Percentiles rank a stretch among this genome's conserved stretches.
Evolutionary conservation across 2,113 vertebrate genomes (phyloP).

Genomic region (Anolis sagrei): DNA sequence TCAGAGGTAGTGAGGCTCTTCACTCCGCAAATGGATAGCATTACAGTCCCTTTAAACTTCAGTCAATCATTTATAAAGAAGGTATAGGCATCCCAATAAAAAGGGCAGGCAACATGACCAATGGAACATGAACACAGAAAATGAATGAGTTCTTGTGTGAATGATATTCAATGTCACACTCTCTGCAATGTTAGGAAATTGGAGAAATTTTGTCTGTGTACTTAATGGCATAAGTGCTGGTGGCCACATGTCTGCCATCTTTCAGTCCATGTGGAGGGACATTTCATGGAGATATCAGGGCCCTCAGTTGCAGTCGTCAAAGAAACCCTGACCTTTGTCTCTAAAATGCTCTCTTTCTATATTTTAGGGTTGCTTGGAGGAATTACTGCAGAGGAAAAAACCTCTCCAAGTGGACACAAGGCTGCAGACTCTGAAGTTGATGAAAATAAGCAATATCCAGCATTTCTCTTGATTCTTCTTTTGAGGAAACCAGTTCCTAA

Average conservation of each 20-base stretch:
- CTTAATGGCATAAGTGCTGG: neutral
- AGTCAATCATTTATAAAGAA: too few species aligned
- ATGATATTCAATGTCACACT: too few species aligned
- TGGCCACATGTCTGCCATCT: neutral
- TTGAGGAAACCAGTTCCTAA: neutral
- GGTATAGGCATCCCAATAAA: too few species aligned
- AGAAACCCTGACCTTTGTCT: neutral
- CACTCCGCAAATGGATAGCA: too few species aligned
- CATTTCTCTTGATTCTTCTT: neutral
- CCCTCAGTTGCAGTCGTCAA: neutral
- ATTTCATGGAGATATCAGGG: neutral
- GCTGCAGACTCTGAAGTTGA: neutral
- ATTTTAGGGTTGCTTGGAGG: neutral
- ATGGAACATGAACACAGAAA: too few species aligned
- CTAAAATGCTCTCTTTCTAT: neutral
- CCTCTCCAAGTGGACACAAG: neutral
- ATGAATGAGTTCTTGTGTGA: too few species aligned
- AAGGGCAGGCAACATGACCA: too few species aligned
- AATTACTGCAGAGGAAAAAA: neutral
- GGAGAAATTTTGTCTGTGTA: neutral
- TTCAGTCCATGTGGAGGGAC: neutral
- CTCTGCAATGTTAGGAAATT: too few species aligned
- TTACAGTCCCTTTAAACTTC: too few species aligned
- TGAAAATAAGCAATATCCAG: neutral
- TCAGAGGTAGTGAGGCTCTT: too few species aligned